phyloP scores from a whole-genome alignment of 2,113 vertebrate genomes.

The Lynx canadensis region DNA sequence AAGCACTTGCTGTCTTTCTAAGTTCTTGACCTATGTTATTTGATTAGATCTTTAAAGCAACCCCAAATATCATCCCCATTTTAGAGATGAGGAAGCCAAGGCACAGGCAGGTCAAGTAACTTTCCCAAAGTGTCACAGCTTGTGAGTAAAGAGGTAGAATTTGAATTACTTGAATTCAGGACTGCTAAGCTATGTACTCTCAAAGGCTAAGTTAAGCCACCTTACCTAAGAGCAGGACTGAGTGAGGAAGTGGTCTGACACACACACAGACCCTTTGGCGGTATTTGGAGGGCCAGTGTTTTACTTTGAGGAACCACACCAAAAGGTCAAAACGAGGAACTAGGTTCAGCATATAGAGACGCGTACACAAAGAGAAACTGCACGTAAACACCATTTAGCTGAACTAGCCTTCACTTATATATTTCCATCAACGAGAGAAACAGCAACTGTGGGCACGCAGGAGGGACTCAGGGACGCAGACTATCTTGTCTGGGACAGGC shows the following conservation, averaged over 20 bases:
- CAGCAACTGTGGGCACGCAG: not conserved
- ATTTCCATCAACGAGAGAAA: not conserved
- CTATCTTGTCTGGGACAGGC: not conserved
- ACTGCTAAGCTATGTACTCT: not conserved
- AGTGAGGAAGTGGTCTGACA: not conserved
- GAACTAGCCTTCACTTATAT: not conserved
- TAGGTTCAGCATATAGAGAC: not conserved
- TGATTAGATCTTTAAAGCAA: not conserved
- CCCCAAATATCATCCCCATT: not conserved
- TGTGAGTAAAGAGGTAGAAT: not conserved
- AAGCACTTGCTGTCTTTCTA: not conserved
- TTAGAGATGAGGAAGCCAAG: not conserved
- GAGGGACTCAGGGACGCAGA: not conserved
- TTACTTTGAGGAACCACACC: not conserved
- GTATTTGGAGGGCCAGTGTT: not conserved
- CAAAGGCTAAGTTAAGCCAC: not conserved
- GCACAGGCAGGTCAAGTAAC: not conserved
- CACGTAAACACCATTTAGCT: not conserved
- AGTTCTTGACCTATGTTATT: not conserved
- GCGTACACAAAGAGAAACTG: not conserved
- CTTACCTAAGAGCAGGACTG: not conserved
- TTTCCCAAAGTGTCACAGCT: not conserved
- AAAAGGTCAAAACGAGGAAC: not conserved
- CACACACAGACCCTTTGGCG: not conserved
- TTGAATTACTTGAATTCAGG: constrained; percentile 7